Evolutionary conservation across 2,113 vertebrate species (phyloP), one percentile per base, ranked within the genome.

Genomic region (Rissa tridactyla): DNA sequence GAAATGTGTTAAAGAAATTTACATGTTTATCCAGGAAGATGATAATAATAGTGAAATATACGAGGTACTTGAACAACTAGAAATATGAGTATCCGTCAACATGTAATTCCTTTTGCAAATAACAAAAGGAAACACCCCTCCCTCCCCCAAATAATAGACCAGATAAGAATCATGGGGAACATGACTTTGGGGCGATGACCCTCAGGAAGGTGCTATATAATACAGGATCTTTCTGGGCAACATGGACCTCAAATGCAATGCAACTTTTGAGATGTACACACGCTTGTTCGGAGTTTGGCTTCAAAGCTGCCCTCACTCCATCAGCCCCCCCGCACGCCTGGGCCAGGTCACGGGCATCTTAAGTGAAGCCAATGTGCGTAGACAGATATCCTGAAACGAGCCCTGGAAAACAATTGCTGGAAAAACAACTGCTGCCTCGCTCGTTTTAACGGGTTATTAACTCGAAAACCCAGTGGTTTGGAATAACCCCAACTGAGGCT

Each of bases 251-350:
- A 57, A 46, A 57, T 0, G 3, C 40, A 57, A 3, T 0, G 4
- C 23, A n/a, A 4, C 11, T 54, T 6, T 6, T 27, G 42, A 40
- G 25, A 26, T 1, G 6, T 6, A 36, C 0, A 1, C 0, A 14
- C 15, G 6, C 36, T 55, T 2, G 9, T 18, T 36, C 0, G 1
- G 15, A 7, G 3, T 8, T 22, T 26, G 49, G 10, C n/a, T 19
- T 9, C 9, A 34, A 9, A 46, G 47, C 20, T 1, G n/a, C 44
- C 15, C 32, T 10, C 1, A 0, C 15, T 5, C 52, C 54, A 34
- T 4, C 26, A 30, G 42, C 5, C 60, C 20, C 23, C 21, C 17
- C 0, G 2, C 2, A 0, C 6, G 60, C 51, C 55, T 26, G 13
- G 0, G 26, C 11, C 13, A 3, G 7, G 46, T 26, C n/a, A 23